Base-by-base conservation (phyloP, 2,113 vertebrate species). In the Oenanthe melanoleuca region DNA sequence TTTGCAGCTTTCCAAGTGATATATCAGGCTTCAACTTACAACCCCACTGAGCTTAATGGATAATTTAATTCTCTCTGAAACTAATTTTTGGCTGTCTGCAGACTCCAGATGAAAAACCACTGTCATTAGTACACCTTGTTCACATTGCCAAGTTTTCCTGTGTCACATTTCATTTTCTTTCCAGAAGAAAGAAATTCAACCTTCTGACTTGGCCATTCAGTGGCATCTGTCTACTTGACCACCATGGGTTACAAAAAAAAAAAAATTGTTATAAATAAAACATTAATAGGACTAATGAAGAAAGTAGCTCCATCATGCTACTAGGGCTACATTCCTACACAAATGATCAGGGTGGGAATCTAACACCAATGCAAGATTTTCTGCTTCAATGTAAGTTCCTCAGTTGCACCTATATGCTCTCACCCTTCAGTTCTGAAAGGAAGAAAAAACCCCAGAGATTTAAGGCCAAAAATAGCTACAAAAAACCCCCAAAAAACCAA, bases 41-140 rank as follows among this genome's bases (percentile, higher is more conserved):
- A 87, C 71, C 56, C 80, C 60, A 78, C 56, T 70, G 88, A 88
- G 75, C 79, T 90, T 77, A 95, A 94, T 80, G 82, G 79, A 70
- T 85, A 94, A 96, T 88, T 96, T 70, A 69, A 71, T 94, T 86
- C 80, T 93, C 82, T 83, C 67, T n/a, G 66, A 91, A 94, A 77
- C 67, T 94, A 89, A 92, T 95, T 96, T 95, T 95, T 91, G 67
- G 50, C 87, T 95, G 89, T 75, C 96, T 93, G 71, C 64, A 93
- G 81, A 66, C 78, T 95, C 60, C 8, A 0, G 67, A 96, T 93
- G 94, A 95, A 92, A 95, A 96, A 85, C 13, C 73, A 80, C 86
- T 33, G 37, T 86, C 92, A 86, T 82, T 93, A 93, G 80, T 78
- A 92, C 61, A 96, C 79, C 75, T 96, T 83, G 71, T 70, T 83